These are phyloP conservation scores for Drosophila pseudotakahashii DNA, from an alignment of 2,888 invertebrate genomes.

Conservation along the genomic window DNA sequence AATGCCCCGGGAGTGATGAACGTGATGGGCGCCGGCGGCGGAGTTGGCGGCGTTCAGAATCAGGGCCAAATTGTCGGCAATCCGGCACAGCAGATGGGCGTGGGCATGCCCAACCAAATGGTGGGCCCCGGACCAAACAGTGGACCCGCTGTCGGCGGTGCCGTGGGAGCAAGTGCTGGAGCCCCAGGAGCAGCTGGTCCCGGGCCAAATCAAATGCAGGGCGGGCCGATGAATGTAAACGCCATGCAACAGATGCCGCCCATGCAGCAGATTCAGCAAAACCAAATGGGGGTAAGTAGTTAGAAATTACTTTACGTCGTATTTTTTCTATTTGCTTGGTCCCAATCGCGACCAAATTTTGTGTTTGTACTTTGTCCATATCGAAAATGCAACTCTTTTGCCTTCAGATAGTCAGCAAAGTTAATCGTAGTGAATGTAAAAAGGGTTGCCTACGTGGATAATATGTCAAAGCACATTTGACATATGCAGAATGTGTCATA, in stretches of 20 bases:
- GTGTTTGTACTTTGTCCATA: no score
- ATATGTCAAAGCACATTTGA: no score
- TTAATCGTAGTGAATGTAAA: no score
- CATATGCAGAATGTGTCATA: no score
- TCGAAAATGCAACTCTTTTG: no score
- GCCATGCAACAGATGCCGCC: conserved; percentile 81
- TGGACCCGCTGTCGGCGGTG: conserved; percentile 71
- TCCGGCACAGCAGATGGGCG: conserved; percentile 69
- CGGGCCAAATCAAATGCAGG: conserved; percentile 67
- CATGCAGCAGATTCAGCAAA: conserved; percentile 81
- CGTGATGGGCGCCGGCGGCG: conserved; percentile 57
- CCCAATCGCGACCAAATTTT: no score
- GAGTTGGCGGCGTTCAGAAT: conserved; percentile 54
- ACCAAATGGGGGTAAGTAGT: conserved; percentile 68
- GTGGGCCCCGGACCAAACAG: conserved; percentile 81
- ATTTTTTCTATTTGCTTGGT: no score
- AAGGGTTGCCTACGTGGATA: no score
- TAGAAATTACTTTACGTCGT: no score
- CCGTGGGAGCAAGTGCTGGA: conserved; percentile 46
- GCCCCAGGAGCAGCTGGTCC: conserved; percentile 49
- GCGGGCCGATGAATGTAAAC: conserved; percentile 77
- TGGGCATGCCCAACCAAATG: conserved; percentile 81
- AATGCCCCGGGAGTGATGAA: conserved; percentile 58
- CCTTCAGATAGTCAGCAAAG: no score
- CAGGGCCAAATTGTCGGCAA: conserved; percentile 75